Conservation (phyloP, 2,113 vertebrate genomes). For the Gavia stellata region DNA sequence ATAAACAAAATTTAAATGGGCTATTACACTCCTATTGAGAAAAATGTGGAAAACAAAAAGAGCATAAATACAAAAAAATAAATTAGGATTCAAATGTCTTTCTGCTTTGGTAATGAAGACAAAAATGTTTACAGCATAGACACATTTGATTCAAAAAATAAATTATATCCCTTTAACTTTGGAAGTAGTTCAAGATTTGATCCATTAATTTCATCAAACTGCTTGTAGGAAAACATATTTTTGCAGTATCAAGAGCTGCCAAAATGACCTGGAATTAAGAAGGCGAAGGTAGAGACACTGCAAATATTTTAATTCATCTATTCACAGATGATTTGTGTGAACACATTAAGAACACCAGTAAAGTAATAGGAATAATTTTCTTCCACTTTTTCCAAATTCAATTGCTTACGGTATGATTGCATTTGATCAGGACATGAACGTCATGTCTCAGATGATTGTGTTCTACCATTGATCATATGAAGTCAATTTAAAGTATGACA, state of each 20-base stretch:
- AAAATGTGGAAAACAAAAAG: background rate
- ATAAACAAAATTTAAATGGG: background rate
- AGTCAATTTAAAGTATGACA: constrained; percentile 15
- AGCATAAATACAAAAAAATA: background rate
- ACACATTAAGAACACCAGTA: background rate
- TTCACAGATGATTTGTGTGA: background rate
- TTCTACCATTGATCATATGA: constrained; percentile 17
- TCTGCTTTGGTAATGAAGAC: background rate
- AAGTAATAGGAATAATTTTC: constrained; percentile 9
- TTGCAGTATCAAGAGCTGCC: background rate
- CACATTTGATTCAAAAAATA: background rate
- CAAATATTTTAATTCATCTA: background rate
- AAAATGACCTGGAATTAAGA: background rate
- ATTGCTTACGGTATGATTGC: background rate
- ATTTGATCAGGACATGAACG: constrained; percentile 6
- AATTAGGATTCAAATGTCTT: background rate
- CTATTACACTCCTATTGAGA: background rate
- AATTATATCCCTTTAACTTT: background rate
- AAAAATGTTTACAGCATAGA: background rate
- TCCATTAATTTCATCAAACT: background rate
- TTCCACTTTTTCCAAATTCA: constrained; percentile 19
- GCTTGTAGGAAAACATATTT: background rate
- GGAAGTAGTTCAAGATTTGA: background rate
- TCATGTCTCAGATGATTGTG: constrained; percentile 10
- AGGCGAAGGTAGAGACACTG: background rate